Base-by-base conservation (phyloP, 2,113 vertebrate species). In the Butorides virescens region DNA sequence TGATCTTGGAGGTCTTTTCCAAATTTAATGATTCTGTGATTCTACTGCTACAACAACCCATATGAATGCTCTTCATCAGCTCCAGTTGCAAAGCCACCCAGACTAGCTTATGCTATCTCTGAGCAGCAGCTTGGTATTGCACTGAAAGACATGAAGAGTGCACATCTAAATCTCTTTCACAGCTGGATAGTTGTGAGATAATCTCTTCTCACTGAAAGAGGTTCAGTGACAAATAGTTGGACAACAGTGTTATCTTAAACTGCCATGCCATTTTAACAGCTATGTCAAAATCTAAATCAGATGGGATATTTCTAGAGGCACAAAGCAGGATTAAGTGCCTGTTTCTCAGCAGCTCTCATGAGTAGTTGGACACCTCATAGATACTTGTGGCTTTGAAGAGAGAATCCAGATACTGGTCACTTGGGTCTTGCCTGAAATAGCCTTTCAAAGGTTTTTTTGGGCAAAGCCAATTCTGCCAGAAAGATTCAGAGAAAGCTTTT, bases 401-500 rank as follows among this genome's bases (percentile, higher is more conserved):
- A 62, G 36, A 75, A 91, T 82, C 23, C 58, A 91, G 85, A 78
- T 50, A 46, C 13, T 32, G 58, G 52, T 76, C 50, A 80, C 91
- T 81, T 53, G 36, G 20, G 53, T 89, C 53, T 58, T 49, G 65
- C 70, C 74, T 85, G 66, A 95, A 94, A 95, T 94, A 89, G 30
- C 42, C 37, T 70, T 75, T 13, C 11, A 49, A 83, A 71, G 42
- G 65, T 55, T 94, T 92, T 81, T 80, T 86, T 92, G 95, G 88
- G 86, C 95, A 91, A 94, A 92, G 66, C 22, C 12, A 71, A 53
- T 87, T 95, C 68, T 79, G 81, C 70, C 84, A 95, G 70, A 95
- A 96, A 87, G 61, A 75, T 67, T 78, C 18, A 59, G 53, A 56
- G 65, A 89, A 89, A 94, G 39, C 86, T 91, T 95, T 92, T 90